Evolutionary conservation across 2,888 invertebrate species (phyloP).

Genomic region (Sinhomidia bicolor): DNA sequence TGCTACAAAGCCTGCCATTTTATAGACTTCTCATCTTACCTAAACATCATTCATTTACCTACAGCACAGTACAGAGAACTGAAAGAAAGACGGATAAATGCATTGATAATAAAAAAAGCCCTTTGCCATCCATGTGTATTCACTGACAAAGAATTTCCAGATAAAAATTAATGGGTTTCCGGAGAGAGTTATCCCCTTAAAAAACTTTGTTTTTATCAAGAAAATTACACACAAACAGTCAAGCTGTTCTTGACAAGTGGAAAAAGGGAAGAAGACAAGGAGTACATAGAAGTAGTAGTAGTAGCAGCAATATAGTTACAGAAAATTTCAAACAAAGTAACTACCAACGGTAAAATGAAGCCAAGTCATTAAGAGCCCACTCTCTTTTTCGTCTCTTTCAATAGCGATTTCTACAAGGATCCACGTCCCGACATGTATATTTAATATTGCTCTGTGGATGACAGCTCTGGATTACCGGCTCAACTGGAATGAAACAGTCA

Average conservation of each 20-base stretch:
- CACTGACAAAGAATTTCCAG: constrained; percentile 45
- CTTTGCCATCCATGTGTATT: too few species aligned
- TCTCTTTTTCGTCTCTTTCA: not conserved
- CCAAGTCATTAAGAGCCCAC: constrained; percentile 67
- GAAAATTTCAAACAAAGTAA: constrained; percentile 47
- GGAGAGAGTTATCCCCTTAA: constrained; percentile 42
- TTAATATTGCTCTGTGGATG: constrained; percentile 64
- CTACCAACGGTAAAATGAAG: constrained; percentile 57
- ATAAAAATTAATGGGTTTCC: constrained; percentile 66
- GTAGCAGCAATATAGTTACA: too few species aligned
- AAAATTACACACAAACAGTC: constrained; percentile 53
- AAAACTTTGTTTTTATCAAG: constrained; percentile 56
- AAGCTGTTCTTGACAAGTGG: constrained; percentile 66
- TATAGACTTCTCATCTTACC: constrained; percentile 52
- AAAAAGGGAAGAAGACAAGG: constrained; percentile 42
- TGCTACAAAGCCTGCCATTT: constrained; percentile 42
- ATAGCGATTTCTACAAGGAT: constrained; percentile 5
- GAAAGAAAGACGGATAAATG: not conserved
- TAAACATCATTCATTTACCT: constrained; percentile 54
- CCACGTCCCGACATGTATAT: constrained; percentile 27
- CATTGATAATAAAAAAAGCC: not conserved
- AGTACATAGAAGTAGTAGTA: not conserved
- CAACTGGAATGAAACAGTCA: constrained; percentile 69
- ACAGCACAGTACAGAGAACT: constrained; percentile 52
- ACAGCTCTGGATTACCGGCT: constrained; percentile 74